Base-by-base conservation (phyloP, 2,888 invertebrate species). In the Lasius platythorax region DNA sequence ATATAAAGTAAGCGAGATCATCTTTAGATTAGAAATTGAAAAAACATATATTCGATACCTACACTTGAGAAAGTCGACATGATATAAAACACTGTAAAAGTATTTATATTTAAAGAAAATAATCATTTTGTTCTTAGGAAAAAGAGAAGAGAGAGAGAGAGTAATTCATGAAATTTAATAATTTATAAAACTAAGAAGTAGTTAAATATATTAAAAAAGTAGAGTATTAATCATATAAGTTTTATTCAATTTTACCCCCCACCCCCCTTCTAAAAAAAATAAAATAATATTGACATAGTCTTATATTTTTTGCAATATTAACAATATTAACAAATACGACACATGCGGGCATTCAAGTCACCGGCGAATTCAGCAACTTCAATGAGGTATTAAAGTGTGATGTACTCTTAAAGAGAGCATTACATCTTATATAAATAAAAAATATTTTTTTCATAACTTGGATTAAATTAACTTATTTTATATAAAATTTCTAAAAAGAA, bases 331-430 rank as follows among this genome's bases (percentile, higher is more conserved):
- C 84, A 86, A 88, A 87, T 76, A 84, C 68, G 72, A 84, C 88
- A 89, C 87, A 87, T 92, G 91, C 91, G 82, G 90, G 91, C 92
- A 91, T 93, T 92, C 87, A 91, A 91, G 88, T 92, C 92, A 88
- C 92, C 90, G 85, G 40, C 74, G 70, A 87, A 85, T 82, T 79
- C 76, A 86, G 88, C 68, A 88, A 92, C 83, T 89, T 87, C 76
- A 68, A 89, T 30, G 9, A 9, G 8, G 0, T 40, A 18, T 40
- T 40, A 53, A 66, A 12, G n/a, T 28, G 37, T 8, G 11, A 70
- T 0, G 1, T 15, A 5, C 28, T 30, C 12, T 56, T 56, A 5
- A 30, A 50, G 2, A 50, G 12, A 46, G 5, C 2, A 50, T 58
- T 46, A 1, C 46, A 28, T 66, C 70, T 68, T 18, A 28, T 23